These are phyloP conservation scores for Actenoides lindsayi DNA, from an alignment of 2,113 vertebrate genomes.

Conservation along the genomic window DNA sequence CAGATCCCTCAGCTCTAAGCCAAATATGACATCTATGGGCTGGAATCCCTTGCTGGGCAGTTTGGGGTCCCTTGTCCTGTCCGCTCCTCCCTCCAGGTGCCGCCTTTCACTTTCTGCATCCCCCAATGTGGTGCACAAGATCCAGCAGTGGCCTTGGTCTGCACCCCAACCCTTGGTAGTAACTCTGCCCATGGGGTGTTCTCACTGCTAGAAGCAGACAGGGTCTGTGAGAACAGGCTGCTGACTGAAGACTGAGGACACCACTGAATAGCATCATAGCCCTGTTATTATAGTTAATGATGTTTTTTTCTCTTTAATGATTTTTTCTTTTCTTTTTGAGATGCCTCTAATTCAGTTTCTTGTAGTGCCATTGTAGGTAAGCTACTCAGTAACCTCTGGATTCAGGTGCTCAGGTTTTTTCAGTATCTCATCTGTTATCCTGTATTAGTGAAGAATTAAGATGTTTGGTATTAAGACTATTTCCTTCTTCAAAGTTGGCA, in stretches of 20 bases:
- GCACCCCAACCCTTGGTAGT: too few relatives aligned
- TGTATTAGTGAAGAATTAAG: background rate
- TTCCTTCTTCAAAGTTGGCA: background rate
- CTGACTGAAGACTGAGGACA: background rate
- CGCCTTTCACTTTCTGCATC: too few relatives aligned
- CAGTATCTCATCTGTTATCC: background rate
- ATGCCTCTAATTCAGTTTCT: background rate
- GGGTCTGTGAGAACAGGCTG: too few relatives aligned
- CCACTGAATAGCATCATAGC: background rate
- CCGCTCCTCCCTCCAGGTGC: too few relatives aligned
- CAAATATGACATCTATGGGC: too few relatives aligned
- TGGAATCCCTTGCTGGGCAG: too few relatives aligned
- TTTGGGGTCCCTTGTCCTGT: too few relatives aligned
- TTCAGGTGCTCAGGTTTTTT: background rate
- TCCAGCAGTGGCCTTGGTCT: too few relatives aligned
- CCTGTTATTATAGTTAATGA: background rate
- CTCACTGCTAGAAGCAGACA: too few relatives aligned
- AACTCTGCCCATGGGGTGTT: too few relatives aligned
- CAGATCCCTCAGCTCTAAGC: too few relatives aligned
- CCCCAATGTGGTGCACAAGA: too few relatives aligned
- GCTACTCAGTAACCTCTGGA: background rate
- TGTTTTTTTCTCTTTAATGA: background rate
- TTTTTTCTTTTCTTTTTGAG: background rate
- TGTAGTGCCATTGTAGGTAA: background rate
- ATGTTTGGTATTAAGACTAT: background rate